Base-by-base conservation (phyloP, 1,140 invertebrate species). In the Probaryconus sp. region DNA sequence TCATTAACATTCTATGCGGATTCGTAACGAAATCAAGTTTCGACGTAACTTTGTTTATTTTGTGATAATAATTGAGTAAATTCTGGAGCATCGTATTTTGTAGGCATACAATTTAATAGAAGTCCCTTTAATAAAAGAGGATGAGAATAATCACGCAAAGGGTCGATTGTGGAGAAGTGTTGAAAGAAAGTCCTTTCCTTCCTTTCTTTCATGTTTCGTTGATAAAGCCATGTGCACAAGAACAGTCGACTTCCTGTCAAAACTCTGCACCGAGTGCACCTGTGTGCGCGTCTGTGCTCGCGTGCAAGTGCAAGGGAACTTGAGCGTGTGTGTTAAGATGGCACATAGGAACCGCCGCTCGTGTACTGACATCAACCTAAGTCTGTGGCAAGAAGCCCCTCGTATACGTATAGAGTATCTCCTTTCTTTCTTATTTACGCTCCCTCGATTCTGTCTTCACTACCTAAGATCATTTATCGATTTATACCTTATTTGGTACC, bases 381-480 rank as follows among this genome's bases (percentile, higher is more conserved):
- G 83, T 84, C 84, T 84, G 83, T 76, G 82, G 83, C 77, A 71
- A 81, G 84, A 86, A 86, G 83, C 83, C 83, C 78, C 53, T 75
- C 71, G 69, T 82, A 80, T 82, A 76, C 64, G 45, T 67, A 61
- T 38, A n/a, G n/a, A 26, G 71, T 68, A 63, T 74, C 80, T 79
- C 77, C 63, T 86, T 84, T 85, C 83, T 80, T 80, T 77, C 78
- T 79, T 56, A 70, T 65, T 69, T 65, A 56, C 55, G 69, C 51
- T 70, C 31, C 61, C 50, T 53, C 26, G 58, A 64, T 64, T 56
- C 7, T 47, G 43, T 37, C 67, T 20, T 58, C 55, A 63, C 68
- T 60, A 43, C 51, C 24, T 58, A 31, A 33, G 45, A 61, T 63
- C 60, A n/a, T n/a, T n/a, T n/a, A 47, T 60, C 31, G 53, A 60